Percentiles rank a stretch among this genome's conserved stretches.
Evolutionary conservation across 2,888 invertebrate genomes (phyloP).

Genomic region (Poecilobothrus nobilitatus): DNA sequence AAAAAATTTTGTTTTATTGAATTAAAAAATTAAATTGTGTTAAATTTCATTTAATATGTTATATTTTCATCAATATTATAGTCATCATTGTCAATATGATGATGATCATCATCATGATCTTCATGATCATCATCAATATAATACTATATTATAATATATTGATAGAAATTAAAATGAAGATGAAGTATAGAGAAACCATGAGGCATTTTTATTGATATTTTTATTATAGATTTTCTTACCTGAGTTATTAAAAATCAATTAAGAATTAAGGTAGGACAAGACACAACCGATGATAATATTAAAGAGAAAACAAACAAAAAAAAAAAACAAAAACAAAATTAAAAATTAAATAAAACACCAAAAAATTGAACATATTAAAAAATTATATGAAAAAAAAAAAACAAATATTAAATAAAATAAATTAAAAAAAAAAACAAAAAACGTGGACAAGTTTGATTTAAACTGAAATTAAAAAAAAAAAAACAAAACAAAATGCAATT

Average conservation of each 20-base stretch:
- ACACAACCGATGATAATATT: background rate
- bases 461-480: background rate
- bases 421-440: too few relatives aligned
- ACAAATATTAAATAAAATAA: background rate
- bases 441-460: too few relatives aligned
- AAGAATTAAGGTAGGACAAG: conserved; percentile 7
- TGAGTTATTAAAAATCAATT: conserved; percentile 10
- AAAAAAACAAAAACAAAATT: background rate
- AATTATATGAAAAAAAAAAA: too few relatives aligned
- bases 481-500: too few relatives aligned
- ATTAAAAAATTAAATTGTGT: too few relatives aligned
- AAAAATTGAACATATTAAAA: too few relatives aligned
- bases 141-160: background rate
- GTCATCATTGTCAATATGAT: too few relatives aligned
- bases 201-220: conserved; percentile 9
- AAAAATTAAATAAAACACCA: too few relatives aligned
- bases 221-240: conserved; percentile 5
- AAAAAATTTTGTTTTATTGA: too few relatives aligned
- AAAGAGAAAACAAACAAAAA: background rate
- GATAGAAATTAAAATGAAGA: background rate
- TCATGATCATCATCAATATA: background rate
- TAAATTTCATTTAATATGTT: too few relatives aligned
- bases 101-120: background rate
- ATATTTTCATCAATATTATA: too few relatives aligned
- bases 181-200: background rate